Conservation (phyloP, 2,113 vertebrate species). For the Phycodurus eques region DNA sequence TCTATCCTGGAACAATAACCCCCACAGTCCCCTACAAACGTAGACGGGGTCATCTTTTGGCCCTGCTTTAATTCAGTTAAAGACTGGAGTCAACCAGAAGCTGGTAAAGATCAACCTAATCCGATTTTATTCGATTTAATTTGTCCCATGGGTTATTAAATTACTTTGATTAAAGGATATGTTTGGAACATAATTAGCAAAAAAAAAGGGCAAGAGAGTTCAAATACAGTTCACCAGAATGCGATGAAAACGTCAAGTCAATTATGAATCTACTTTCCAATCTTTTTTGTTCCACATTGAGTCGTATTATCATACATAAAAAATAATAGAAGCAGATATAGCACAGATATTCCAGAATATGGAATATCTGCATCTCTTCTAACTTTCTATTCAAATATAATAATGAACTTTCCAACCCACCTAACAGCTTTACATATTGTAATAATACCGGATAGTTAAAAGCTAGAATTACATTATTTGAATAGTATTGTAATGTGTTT, state of each 20-base stretch:
- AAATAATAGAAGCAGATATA: not conserved
- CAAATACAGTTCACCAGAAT: slow-evolving; percentile 29
- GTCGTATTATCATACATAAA: not conserved
- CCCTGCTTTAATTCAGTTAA: slow-evolving; percentile 38
- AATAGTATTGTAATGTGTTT: too few species aligned
- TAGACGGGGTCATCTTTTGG: slow-evolving; percentile 16
- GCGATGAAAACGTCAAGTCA: slow-evolving; percentile 23
- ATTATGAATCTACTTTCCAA: slow-evolving; percentile 11
- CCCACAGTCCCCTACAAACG: not conserved
- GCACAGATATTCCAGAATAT: not conserved
- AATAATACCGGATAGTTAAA: too few species aligned
- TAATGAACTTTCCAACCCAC: too few species aligned
- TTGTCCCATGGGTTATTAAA: slow-evolving; percentile 47
- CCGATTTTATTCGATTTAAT: slow-evolving; percentile 25
- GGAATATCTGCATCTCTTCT: not conserved
- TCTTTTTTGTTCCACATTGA: not conserved
- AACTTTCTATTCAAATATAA: not conserved
- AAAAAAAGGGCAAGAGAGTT: slow-evolving; percentile 34
- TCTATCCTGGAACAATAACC: slow-evolving; percentile 19
- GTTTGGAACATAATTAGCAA: slow-evolving; percentile 32
- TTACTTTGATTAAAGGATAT: slow-evolving; percentile 42
- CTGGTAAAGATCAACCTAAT: slow-evolving; percentile 41
- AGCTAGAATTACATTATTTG: too few species aligned
- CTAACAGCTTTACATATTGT: too few species aligned
- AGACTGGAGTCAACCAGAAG: slow-evolving; percentile 24